Percentiles rank a stretch among this genome's conserved stretches.
Evolutionary conservation across 2,113 vertebrate genomes (phyloP).

Genomic region (Bolborhynchus lineola): DNA sequence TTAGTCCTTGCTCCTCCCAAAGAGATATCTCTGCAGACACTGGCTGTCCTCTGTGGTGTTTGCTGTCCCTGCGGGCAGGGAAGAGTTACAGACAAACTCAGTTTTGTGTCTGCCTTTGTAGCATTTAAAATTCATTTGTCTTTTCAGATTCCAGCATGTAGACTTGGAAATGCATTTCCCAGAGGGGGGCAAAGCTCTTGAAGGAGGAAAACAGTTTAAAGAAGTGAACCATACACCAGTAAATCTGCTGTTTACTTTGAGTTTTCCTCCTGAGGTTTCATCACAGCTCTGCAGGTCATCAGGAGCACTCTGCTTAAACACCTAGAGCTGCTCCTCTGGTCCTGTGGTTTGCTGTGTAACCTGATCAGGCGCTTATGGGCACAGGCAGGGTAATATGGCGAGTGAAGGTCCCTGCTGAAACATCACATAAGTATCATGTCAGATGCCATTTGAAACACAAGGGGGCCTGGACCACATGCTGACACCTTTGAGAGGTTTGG

Average conservation of each 20-base stretch:
- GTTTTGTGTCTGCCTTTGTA: background rate
- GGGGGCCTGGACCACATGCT: rapidly evolving
- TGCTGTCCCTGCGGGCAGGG: background rate
- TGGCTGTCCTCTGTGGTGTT: background rate
- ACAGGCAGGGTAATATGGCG: background rate
- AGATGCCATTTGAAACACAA: background rate
- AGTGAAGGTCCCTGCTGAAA: rapidly evolving
- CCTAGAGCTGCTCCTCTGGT: rapidly evolving
- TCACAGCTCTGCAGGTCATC: background rate
- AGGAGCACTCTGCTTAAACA: background rate
- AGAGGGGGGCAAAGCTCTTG: background rate
- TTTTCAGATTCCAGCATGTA: background rate
- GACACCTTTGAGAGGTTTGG: background rate
- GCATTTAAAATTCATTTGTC: background rate
- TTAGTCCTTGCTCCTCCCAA: background rate
- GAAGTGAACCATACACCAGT: background rate
- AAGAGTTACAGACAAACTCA: background rate
- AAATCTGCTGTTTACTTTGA: background rate
- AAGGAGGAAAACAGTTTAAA: background rate
- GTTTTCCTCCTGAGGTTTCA: background rate
- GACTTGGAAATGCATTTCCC: background rate
- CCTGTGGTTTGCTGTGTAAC: background rate
- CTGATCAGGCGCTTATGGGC: no score
- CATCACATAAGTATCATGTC: background rate
- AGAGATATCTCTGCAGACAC: background rate